Conservation (phyloP, 2,113 vertebrate species). For the Protobothrops flavoviridis region DNA sequence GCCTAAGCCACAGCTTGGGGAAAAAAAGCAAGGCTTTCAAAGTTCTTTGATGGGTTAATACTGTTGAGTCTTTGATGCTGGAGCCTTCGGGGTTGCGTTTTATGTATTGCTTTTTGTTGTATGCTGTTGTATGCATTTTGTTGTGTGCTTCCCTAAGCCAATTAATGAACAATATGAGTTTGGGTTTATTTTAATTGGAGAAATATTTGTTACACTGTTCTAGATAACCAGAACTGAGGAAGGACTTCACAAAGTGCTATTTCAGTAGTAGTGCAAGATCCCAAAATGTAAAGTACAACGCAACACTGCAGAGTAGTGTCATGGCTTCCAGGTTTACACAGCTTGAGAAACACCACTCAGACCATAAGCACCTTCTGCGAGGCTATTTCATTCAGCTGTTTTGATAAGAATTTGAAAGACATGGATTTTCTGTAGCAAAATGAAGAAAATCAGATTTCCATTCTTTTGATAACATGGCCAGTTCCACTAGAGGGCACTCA, state of each 20-base stretch:
- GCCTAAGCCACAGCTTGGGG: neutral
- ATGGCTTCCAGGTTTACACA: neutral
- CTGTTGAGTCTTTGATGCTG: neutral
- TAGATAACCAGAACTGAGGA: neutral
- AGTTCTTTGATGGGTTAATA: neutral
- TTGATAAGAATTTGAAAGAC: neutral
- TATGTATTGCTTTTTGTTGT: neutral
- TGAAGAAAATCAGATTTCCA: neutral
- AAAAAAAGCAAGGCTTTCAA: neutral
- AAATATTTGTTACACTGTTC: neutral
- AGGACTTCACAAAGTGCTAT: neutral
- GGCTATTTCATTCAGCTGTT: neutral
- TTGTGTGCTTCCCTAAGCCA: neutral
- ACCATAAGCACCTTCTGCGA: neutral
- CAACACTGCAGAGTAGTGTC: neutral
- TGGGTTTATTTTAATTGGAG: neutral
- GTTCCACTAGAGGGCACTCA: slow-evolving; percentile 63
- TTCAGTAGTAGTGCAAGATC: neutral
- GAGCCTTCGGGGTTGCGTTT: neutral
- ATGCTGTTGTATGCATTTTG: neutral
- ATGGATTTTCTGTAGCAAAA: neutral
- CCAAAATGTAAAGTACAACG: neutral
- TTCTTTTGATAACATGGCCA: rapidly evolving
- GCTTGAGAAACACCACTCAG: neutral
- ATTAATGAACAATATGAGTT: neutral